Base-by-base conservation (phyloP, 2,888 invertebrate species). In the Baronia brevicornis region DNA sequence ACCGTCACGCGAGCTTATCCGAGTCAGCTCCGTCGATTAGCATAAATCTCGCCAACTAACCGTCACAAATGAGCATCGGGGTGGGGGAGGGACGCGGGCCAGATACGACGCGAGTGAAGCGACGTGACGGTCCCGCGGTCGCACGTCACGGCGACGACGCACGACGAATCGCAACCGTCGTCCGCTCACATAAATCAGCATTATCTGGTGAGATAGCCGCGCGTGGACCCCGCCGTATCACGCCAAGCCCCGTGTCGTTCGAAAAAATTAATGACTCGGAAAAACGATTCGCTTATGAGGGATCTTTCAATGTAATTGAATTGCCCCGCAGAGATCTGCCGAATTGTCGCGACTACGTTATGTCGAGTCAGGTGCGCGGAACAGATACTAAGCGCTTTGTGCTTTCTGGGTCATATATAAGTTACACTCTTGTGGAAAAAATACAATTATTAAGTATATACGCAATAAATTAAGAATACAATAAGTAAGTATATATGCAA, bases 241-340 rank as follows among this genome's bases (percentile, higher is more conserved):
- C 71, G 71, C 71, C 61, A 60, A 60, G 68, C 68, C 75, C 73
- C 65, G 78, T 80, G 79, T 79, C 84, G 80, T 82, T 84, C 70
- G 77, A 79, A 84, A 82, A 84, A 84, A 80, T 84, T 84, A 82
- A 84, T 84, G 84, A 79, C 80, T 68, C 78, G 84, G 84, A 84
- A 84, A 84, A 84, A 82, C 82, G 84, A 82, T 82, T 80, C 84
- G 80, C 82, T 84, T 84, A 84, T 84, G 84, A 84, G 82, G 80
- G 84, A 84, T 84, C 79, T 79, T 78, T 79, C 78, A 72, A 70
- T 82, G 79, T 84, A 84, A 84, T 84, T 84, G 84, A 82, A 84
- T 84, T 82, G 80, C 69, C 57, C 80, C 74, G 52, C 68, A 68
- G 79, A 80, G 79, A 77, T 74, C 61, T 59, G 58, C 60, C 52